Base-by-base conservation (phyloP, 2,797 vertebrate species). In the Cephalopachus bancanus region DNA sequence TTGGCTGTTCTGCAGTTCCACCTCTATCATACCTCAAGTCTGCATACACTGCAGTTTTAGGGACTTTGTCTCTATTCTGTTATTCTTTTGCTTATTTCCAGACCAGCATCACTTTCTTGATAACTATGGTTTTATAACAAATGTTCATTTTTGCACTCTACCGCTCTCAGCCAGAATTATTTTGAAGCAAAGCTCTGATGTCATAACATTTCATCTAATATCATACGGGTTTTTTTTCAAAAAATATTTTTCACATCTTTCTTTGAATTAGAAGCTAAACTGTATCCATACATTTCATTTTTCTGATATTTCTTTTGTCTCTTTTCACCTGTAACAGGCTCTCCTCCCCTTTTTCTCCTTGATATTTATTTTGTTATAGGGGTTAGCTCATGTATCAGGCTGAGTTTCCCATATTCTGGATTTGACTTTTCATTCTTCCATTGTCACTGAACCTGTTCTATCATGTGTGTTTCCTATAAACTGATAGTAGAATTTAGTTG, bases 191-290 rank as follows among this genome's bases (percentile, higher is more conserved):
- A 91, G 64, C 10, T 87, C 55, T 28, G 24, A 37, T 11, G 17
- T 37, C 9, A 6, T 79, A 87, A 44, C 62, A 83, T 91, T 87
- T 83, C 15, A 37, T 90, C 5, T 59, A 51, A 72, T 86, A 64
- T 64, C 26, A 10, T 24, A n/a, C n/a, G n/a, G n/a, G n/a, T n/a
- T 64, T 64, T 89, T 84, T 79, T 51, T 78, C 2, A 62, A 75
- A 74, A 64, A 72, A 26, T 37, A 24, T 69, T 69, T 75, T 88
- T 76, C 22, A 76, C 2, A 62, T 22, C 75, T 74, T 94, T 83
- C 71, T 83, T 94, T 83, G 80, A 71, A 76, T 64, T 83, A 57
- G 49, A 10, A 80, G 67, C 19, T 83, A 90, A 64, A 57, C 33
- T 69, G 28, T 37, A 64, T 69, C 33, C 30, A 8, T 62, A 60